Percentiles rank a stretch among this genome's conserved stretches.
These are phyloP conservation scores for Polylopha cassiicola DNA, from an alignment of 2,888 invertebrate species.

Conservation along the genomic window DNA sequence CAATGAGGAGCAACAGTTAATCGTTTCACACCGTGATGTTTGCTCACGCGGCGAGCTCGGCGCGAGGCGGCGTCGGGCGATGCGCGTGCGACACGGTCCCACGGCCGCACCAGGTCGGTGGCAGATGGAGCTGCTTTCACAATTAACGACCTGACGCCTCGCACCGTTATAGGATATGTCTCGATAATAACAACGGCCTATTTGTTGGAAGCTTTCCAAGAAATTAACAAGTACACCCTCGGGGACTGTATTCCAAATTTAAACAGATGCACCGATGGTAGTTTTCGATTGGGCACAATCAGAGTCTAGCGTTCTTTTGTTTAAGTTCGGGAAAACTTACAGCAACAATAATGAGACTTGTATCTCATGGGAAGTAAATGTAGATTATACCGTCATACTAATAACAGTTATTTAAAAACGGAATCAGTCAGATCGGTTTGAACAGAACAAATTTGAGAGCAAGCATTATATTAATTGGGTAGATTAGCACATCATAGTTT, in stretches of 20 bases:
- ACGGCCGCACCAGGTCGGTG: slow-evolving; percentile 30
- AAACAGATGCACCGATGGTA: no score
- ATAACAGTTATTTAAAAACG: no score
- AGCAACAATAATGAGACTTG: no score
- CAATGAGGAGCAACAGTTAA: slow-evolving; percentile 43
- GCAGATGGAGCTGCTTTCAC: slow-evolving; percentile 42
- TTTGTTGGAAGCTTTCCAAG: slow-evolving; percentile 18
- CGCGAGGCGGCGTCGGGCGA: slow-evolving; percentile 20
- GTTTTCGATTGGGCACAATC: no score
- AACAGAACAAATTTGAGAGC: no score
- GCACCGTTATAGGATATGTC: slow-evolving; percentile 31
- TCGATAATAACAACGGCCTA: slow-evolving; percentile 18
- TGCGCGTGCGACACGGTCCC: slow-evolving; percentile 37
- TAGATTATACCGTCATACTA: no score
- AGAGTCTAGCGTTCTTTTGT: no score
- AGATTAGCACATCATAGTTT: no score
- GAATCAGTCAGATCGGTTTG: no score
- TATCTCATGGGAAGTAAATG: no score
- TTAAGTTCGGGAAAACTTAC: no score
- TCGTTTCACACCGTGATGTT: slow-evolving; percentile 42
- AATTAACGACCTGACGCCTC: slow-evolving; percentile 42
- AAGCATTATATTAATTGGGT: no score
- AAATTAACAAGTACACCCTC: slow-evolving; percentile 17
- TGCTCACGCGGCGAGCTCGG: slow-evolving; percentile 40
- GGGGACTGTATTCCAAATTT: slow-evolving; percentile 6